Conservation (phyloP, 2,888 invertebrate species). For the Eupithecia insigniata region DNA sequence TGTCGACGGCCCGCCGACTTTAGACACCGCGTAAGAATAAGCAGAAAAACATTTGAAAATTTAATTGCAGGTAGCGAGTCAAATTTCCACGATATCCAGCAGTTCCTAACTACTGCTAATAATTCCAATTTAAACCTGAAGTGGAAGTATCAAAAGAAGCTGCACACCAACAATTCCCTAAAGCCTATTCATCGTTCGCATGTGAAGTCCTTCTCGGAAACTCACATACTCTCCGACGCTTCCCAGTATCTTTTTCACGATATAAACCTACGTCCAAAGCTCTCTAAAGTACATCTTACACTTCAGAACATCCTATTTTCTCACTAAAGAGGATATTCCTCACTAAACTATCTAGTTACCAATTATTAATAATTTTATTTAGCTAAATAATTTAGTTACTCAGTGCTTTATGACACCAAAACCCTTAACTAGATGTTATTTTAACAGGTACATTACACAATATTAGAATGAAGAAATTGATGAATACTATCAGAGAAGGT, state of each 20-base stretch:
- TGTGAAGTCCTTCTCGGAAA: background rate
- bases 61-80: no score
- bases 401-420: background rate
- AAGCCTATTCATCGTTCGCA: background rate
- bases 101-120: no score
- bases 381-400: slow-evolving; percentile 5
- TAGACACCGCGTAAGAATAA: no score
- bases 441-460: background rate
- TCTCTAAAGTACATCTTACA: background rate
- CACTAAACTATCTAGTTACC: background rate
- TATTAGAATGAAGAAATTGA: no score
- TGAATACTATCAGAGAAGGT: no score
- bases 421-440: no score
- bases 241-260: background rate
- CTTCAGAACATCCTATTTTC: background rate
- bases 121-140: background rate
- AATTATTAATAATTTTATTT: slow-evolving; percentile 2
- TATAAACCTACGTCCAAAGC: background rate
- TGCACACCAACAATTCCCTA: background rate
- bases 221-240: background rate
- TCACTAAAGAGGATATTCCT: background rate
- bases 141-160: background rate
- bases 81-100: no score
- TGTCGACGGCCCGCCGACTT: no score
- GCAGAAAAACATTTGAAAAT: no score